Base-by-base conservation (phyloP, 1,140 invertebrate genomes). In the Heliconius himera region DNA sequence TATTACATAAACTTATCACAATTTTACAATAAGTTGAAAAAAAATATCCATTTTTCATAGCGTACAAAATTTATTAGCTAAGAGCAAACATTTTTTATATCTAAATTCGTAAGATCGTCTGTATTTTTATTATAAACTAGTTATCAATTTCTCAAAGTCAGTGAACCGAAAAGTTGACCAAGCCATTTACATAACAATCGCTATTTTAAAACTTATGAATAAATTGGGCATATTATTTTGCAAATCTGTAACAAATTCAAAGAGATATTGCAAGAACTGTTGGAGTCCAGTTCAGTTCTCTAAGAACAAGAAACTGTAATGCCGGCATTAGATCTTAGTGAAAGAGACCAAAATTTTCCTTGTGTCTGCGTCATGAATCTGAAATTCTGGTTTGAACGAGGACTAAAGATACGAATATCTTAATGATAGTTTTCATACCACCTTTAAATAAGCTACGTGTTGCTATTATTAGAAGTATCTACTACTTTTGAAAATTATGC, bases 321-420 rank as follows among this genome's bases (percentile, higher is more conserved):
- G 76, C 71, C 41, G 74, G 76, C 81, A 49, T 85, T 87, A 85
- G 83, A 86, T 86, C 86, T 86, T 79, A 74, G 66, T 79, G 81
- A 82, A 82, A 79, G 81, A 84, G 79, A 80, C 82, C 84, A 83
- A 83, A 85, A 87, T 84, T 83, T 83, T 36, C 0, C 33, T 36
- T 6, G 33, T 26, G 26, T 26, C 26, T 26, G 26, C 26, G 26
- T 26, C 26, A 86, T 87, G 87, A 88, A 88, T 87, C 85, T 81
- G 80, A 80, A 82, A 82, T 81, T 71, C 74, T 66, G 76, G 54
- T 51, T 72, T 70, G 60, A 70, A 41, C 66, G 74, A 74, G 79
- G 78, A 70, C 73, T 82, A 77, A 74, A 77, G 72, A 80, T 26
- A 26, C 26, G 26, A 26, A 26, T 77, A 76, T 72, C 54, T 73